Conservation (phyloP, 2,888 invertebrate genomes). For the Epirrita christyi region DNA sequence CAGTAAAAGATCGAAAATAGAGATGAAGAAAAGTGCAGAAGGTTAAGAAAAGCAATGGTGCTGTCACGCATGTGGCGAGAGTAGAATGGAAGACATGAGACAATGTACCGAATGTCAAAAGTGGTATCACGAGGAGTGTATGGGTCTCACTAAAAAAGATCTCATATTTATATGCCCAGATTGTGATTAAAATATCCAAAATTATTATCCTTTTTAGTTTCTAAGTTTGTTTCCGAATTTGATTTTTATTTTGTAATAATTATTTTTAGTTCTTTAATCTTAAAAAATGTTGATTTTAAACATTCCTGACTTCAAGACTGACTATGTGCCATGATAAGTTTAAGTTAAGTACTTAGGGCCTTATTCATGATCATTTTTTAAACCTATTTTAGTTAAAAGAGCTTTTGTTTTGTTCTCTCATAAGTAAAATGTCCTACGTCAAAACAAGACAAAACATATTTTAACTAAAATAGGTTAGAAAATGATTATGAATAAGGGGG, state of each 20-base stretch:
- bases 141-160: conserved; percentile 29
- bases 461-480: too few relatives aligned
- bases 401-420: too few relatives aligned
- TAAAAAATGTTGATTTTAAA: conserved; percentile 24
- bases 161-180: conserved; percentile 36
- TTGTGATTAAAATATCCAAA: conserved; percentile 29
- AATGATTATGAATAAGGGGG: too few relatives aligned
- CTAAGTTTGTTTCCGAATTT: conserved; percentile 31
- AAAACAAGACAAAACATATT: too few relatives aligned
- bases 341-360: conserved; percentile 5
- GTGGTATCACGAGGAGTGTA: too few relatives aligned
- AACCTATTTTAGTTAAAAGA: too few relatives aligned
- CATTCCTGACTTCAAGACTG: conserved; percentile 19
- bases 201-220: conserved; percentile 26
- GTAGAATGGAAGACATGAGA: conserved; percentile 36
- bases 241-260: conserved; percentile 24
- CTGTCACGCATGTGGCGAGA: conserved; percentile 29
- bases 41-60: conserved; percentile 28
- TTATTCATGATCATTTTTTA: too few relatives aligned
- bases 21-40: conserved; percentile 30
- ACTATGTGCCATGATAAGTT: too few relatives aligned
- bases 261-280: conserved; percentile 19
- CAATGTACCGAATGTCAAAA: too few relatives aligned
- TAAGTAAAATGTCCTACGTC: too few relatives aligned
- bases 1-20: conserved; percentile 11